Evolutionary conservation across 2,888 invertebrate species (phyloP), one percentile per base, ranked within the genome.

Genomic region (Steinernema carpocapsae): DNA sequence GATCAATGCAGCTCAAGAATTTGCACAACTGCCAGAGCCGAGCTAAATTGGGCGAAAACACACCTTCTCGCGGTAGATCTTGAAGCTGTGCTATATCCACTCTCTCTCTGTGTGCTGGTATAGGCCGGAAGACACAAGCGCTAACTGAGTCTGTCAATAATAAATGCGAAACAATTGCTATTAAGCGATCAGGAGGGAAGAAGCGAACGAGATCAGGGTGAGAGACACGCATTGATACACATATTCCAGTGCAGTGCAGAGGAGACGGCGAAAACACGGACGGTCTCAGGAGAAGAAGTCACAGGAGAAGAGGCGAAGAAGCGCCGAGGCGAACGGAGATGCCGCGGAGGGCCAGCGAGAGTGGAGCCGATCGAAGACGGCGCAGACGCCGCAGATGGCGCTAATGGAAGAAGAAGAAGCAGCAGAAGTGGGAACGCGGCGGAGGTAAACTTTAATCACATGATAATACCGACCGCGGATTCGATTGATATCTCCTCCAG

Each of bases 141-240:
- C 26, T 19, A 51, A 19, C 19, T 19, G 51, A 51, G 10, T 51
- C 24, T 56, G 56, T 56, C 56, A 56, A 56, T 26, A 56, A 56
- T 24, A 56, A 56, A 56, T 22, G 26, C 56, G 56, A 24, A 56
- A 56, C 56, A 56, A 56, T 56, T 56, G 19, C 56, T 56, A 6
- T 24, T 10, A 51, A 19, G 51, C 51, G 56, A 56, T 56, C 48
- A 56, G 56, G 2, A 22, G 56, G 56, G 24, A 56, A 48, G 7
- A 26, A 43, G 43, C 43, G 10, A 7, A 43, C 43, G 43, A 43
- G 56, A 56, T 56, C 56, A 56, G 3, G 12, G 56, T 24, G 56
- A 22, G 56, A 56, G 26, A 24, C 24, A 56, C 19, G 26, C 56
- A 6, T 51, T 51, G 51, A 51, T 51, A 51, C 51, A 51, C 51